These are phyloP conservation scores for Polypterus bichir DNA, from an alignment of 2,113 vertebrate genomes.

Conservation along the genomic window DNA sequence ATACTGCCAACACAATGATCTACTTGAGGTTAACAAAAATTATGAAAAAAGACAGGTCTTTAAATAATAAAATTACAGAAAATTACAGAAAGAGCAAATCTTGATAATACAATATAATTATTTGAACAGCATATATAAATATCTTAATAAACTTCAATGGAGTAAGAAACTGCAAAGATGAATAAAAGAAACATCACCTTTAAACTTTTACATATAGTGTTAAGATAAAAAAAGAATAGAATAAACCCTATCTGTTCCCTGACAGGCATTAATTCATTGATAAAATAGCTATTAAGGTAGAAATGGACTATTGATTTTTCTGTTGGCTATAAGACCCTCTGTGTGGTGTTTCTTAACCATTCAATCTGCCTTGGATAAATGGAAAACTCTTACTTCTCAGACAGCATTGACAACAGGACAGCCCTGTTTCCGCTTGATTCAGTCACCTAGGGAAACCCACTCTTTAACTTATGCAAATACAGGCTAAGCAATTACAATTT, in stretches of 20 bases:
- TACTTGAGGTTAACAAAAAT: too few species aligned
- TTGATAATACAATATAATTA: too few species aligned
- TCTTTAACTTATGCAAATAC: slow-evolving; percentile 8
- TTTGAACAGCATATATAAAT: too few species aligned
- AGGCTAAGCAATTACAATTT: slow-evolving; percentile 13
- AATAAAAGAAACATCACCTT: slow-evolving; percentile 10
- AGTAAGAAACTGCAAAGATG: not conserved
- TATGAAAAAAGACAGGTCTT: too few species aligned
- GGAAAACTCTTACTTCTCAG: slow-evolving; percentile 6
- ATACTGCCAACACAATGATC: too few species aligned
- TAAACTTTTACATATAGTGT: not conserved
- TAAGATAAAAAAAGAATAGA: not conserved
- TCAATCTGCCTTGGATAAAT: slow-evolving; percentile 6
- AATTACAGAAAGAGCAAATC: too few species aligned
- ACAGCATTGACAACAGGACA: slow-evolving; percentile 6
- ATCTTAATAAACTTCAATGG: too few species aligned
- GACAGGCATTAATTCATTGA: not conserved
- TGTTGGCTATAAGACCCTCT: not conserved
- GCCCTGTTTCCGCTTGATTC: not conserved
- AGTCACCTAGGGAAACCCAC: not conserved
- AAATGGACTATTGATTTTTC: slow-evolving; percentile 3
- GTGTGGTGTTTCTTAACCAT: slow-evolving; percentile 5
- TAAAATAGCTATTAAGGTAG: slow-evolving; percentile 2
- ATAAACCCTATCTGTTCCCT: not conserved
- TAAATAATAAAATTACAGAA: too few species aligned